Base-by-base conservation (phyloP, 2,888 invertebrate species). In the Rugalucina vietnamica region DNA sequence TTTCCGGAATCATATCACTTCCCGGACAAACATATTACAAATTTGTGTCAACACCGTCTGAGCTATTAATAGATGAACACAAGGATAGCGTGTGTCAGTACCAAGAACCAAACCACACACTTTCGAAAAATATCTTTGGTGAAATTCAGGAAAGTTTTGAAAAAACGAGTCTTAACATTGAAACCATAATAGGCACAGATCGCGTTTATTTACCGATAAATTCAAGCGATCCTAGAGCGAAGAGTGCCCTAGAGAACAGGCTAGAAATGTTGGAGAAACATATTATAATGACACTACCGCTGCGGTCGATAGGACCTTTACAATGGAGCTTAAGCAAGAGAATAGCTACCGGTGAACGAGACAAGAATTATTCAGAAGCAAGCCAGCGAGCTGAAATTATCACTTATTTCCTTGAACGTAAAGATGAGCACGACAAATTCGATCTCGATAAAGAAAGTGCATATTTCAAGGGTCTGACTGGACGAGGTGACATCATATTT, bases 321-420 rank as follows among this genome's bases (percentile, higher is more conserved):
- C 82, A 87, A 39, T 86, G 86, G 86, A 79, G 75, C 21, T 37
- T 69, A 71, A 84, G 86, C 43, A 27, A 49, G 27, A 29, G 36
- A 0, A 29, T 81, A 18, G 29, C 1, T 0, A 29, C 49, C 12
- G n/a, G 5, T 21, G 32, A 37, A 12, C 12, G 36, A 14, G 32
- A 21, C 36, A 24, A 49, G 1, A 72, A 72, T 39, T 77, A 82
- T 34, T 12, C 32, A 37, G 69, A 50, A 0, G 65, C 72, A 3
- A 36, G n/a, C 21, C 27, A 81, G 32, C 43, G 76, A 65, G 60
- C 82, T 32, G 86, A 86, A 75, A 83, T 86, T 36, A n/a, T 86
- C 27, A 27, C 21, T 0, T 75, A 69, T 32, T 82, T 82, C 4
- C 39, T 69, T 14, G 29, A 57, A 1, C 18, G 18, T 14, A 18